Conservation (phyloP, 2,113 vertebrate genomes). For the Grammomys dolichurus region DNA sequence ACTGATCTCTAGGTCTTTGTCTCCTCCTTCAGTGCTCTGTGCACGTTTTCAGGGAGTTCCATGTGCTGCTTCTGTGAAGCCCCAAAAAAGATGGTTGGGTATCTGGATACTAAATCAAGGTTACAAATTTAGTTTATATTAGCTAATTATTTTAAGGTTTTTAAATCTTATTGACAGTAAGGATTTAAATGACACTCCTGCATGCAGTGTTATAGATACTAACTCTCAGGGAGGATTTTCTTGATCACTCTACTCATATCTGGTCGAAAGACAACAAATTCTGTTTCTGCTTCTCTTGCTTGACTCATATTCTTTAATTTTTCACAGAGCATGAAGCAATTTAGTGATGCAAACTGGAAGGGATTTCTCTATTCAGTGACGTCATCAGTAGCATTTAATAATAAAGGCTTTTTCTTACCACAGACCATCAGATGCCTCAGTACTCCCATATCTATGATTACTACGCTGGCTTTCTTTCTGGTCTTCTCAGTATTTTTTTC, state of each 20-base stretch:
- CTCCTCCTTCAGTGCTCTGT: not conserved
- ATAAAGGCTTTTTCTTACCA: not conserved
- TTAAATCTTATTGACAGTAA: not conserved
- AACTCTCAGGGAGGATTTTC: not conserved
- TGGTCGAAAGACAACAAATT: not conserved
- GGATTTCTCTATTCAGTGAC: not conserved
- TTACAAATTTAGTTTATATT: not conserved
- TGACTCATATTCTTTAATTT: not conserved
- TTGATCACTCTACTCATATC: not conserved
- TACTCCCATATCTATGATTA: not conserved
- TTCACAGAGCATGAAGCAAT: not conserved
- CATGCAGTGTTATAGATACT: not conserved
- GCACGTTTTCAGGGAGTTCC: not conserved
- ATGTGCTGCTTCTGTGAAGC: not conserved
- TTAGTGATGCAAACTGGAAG: not conserved
- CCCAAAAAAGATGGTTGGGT: not conserved
- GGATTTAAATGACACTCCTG: not conserved
- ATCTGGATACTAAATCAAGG: not conserved
- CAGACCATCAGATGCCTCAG: not conserved
- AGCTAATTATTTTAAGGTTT: not conserved
- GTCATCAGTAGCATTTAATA: not conserved
- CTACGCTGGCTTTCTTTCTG: constrained; percentile 1
- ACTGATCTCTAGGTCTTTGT: not conserved
- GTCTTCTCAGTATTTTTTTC: not conserved
- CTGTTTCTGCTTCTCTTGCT: not conserved